Base-by-base conservation (phyloP, 2,113 vertebrate species). In the Nibea albiflora region DNA sequence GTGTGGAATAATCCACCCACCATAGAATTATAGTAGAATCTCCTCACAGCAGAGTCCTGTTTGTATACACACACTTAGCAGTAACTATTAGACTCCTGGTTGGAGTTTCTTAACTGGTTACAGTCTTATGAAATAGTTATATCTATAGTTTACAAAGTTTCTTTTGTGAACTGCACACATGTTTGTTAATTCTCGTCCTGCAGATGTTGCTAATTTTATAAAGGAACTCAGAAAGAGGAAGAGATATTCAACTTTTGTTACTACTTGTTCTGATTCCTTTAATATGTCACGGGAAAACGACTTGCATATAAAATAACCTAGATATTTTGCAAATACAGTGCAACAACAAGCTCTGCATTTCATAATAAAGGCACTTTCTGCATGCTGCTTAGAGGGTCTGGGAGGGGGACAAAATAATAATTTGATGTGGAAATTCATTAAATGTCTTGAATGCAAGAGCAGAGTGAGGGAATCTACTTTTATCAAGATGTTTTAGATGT, bases 371-470 rank as follows among this genome's bases (percentile, higher is more conserved):
- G 4, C 0, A 17, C 24, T 56, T 12, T 31, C 7, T 26, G 19
- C 31, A 6, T 9, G 17, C 14, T 44, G 14, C 9, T 22, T 15
- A 26, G 0, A 17, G 8, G 1, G 8, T 53, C 4, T 17, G 52
- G 0, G 1, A 3, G 14, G 11, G 14, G 14, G 4, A 2, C 1
- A 1, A 70, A 22, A 17, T n/a, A 2, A 20, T n/a, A 4, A 46
- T 26, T 17, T 57, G 15, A 57, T 24, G n/a, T 26, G 9, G 15
- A 39, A 2, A 44, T 24, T 24, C 4, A 56, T 19, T 3, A 57
- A 19, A 57, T 19, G n/a, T 20, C n/a, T 46, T 57, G 10, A 26
- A 53, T 57, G 2, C 53, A 70, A 42, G 12, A 57, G 39, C 35
- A 71, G 39, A 42, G 7, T 20, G 5, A 14, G 10, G 4, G 3